Base-by-base conservation (phyloP, 2,888 invertebrate genomes). In the Neoscelio sp. region DNA sequence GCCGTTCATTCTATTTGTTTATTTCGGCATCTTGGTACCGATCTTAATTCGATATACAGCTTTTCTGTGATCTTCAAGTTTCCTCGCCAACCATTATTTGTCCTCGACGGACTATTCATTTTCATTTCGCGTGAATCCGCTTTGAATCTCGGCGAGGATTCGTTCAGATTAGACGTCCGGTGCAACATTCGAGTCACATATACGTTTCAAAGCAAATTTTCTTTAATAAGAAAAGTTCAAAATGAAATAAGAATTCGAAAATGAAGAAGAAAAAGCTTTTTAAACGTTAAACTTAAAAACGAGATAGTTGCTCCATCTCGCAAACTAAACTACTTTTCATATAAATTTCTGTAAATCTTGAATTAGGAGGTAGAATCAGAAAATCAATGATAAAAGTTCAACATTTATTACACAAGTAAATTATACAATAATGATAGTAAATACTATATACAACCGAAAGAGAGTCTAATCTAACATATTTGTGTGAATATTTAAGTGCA, bases 111-210 rank as follows among this genome's bases (percentile, higher is more conserved):
- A 68, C 75, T 60, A 75, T 75, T 76, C 62, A 76, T 76, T 76
- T 76, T 76, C 76, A 76, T 76, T 76, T 70, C 58, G 50, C 56
- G 42, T 26, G 6, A 70, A 77, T 77, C 58, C 76, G 40, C 76
- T 70, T 77, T 77, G 76, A 77, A 77, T 77, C 52, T 50, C 48
- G n/a, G 68, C 68, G 60, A n/a, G n/a, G n/a, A n/a, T 54, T 62
- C 68, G 40, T 20, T 12, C 42, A 35, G 70, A 70, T 70, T 77
- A 70, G 56, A 58, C 40, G 20, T 58, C 50, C 44, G 50, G 64
- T 64, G 42, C 70, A 56, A 77, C 64, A 77, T 70, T 77, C 76
- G 33, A 64, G 56, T 58, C 70, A 70, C 76, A 77, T 40, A 62
- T 67, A 62, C 56, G 38, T 54, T 56, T 48, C 35, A 64, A 64